A percentile compares a stretch with the other conserved stretches of the same genome.
phyloP scores from a whole-genome alignment of 1,140 invertebrate species.

The Battus philenor region DNA sequence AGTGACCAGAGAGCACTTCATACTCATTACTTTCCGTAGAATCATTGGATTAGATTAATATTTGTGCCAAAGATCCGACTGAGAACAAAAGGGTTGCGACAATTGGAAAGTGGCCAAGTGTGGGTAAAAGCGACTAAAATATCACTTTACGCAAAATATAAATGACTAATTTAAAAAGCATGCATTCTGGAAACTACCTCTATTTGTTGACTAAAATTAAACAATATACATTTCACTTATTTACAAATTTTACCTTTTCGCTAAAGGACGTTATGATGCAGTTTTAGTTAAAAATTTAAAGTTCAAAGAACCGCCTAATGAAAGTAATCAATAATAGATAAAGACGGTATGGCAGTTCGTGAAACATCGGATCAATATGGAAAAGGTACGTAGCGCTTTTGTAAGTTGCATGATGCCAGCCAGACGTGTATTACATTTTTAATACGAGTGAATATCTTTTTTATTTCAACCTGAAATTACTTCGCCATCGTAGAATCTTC shows the following conservation, averaged over 20 bases:
- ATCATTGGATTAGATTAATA: constrained; percentile 9
- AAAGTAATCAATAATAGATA: constrained; percentile 32
- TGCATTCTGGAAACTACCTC: constrained; percentile 5
- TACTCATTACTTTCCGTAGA: constrained; percentile 1
- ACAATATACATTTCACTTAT: too few relatives aligned
- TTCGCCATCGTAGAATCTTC: too few relatives aligned
- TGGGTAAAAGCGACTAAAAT: constrained; percentile 16
- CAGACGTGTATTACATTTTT: too few relatives aligned
- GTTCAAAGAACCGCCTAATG: constrained; percentile 15
- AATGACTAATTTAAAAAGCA: constrained; percentile 15
- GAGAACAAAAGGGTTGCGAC: constrained; percentile 17
- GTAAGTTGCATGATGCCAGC: constrained; percentile 1
- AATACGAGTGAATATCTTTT: too few relatives aligned
- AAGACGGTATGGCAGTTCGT: constrained; percentile 17
- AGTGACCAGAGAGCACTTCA: not conserved
- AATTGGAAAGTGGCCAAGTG: constrained; percentile 31
- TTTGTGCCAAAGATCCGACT: constrained; percentile 16
- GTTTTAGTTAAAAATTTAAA: too few relatives aligned
- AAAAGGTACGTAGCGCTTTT: constrained; percentile 13
- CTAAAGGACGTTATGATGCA: too few relatives aligned
- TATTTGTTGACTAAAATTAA: constrained; percentile 1
- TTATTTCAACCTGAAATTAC: too few relatives aligned
- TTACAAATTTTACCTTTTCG: too few relatives aligned
- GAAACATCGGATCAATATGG: constrained; percentile 35
- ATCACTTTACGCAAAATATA: constrained; percentile 16